These are phyloP conservation scores for Trichacis sp. DNA, from an alignment of 2,888 invertebrate species.

Conservation along the genomic window DNA sequence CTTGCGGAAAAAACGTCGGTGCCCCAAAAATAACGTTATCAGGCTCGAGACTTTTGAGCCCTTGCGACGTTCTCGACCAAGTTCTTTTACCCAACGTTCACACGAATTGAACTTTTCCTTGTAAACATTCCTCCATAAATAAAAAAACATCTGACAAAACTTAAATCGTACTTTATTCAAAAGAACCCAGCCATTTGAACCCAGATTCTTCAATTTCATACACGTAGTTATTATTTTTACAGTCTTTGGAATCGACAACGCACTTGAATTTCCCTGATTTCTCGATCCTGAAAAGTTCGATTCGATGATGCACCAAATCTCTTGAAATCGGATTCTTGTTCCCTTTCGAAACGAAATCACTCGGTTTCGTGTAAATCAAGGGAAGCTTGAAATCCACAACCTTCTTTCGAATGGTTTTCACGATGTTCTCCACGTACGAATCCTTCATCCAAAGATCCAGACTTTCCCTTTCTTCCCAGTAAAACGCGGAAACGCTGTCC, in stretches of 20 bases:
- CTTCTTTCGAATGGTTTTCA: slow-evolving; percentile 69
- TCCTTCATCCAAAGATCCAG: slow-evolving; percentile 65
- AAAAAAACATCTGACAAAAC: too few species aligned
- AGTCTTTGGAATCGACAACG: slow-evolving; percentile 22
- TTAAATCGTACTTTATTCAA: too few species aligned
- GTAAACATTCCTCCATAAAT: too few species aligned
- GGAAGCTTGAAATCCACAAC: slow-evolving; percentile 71
- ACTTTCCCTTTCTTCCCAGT: slow-evolving; percentile 68
- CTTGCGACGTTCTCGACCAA: slow-evolving; percentile 59
- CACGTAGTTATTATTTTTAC: neutral
- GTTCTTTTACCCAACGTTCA: slow-evolving; percentile 55
- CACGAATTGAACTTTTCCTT: slow-evolving; percentile 21
- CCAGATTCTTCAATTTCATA: neutral
- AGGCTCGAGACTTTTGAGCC: slow-evolving; percentile 61
- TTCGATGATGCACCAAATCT: slow-evolving; percentile 63
- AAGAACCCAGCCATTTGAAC: slow-evolving; percentile 13
- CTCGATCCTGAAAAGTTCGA: slow-evolving; percentile 53
- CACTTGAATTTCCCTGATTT: slow-evolving; percentile 33
- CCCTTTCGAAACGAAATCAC: slow-evolving; percentile 69
- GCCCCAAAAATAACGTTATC: slow-evolving; percentile 55
- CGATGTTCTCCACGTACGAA: slow-evolving; percentile 69
- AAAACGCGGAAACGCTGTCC: slow-evolving; percentile 71
- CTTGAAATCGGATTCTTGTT: slow-evolving; percentile 24
- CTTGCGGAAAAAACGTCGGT: slow-evolving; percentile 29
- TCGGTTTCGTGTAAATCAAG: slow-evolving; percentile 72